phyloP scores from a whole-genome alignment of 2,888 invertebrate genomes.

The Agrotis segetum region DNA sequence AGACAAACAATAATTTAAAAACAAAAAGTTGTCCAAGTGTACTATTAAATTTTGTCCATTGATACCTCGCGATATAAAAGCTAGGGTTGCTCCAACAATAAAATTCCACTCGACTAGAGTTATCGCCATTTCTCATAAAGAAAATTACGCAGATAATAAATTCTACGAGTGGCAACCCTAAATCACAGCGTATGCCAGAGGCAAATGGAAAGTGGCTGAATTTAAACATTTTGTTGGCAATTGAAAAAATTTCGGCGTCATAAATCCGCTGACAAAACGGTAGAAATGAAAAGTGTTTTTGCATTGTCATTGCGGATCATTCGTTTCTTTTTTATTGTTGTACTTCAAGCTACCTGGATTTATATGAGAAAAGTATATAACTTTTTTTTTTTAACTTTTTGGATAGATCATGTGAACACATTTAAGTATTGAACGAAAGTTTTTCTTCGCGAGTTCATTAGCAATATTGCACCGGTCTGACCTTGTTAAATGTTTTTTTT shows the following conservation, averaged over 20 bases:
- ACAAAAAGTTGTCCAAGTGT: background rate
- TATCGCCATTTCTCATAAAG: slow-evolving; percentile 59
- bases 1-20: background rate
- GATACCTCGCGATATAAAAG: slow-evolving; percentile 37
- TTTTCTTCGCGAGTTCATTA: background rate
- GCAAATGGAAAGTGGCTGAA: slow-evolving; percentile 78
- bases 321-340: slow-evolving; percentile 18
- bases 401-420: background rate
- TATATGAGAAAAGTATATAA: slow-evolving; percentile 7
- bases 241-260: slow-evolving; percentile 70
- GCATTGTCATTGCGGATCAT: slow-evolving; percentile 28
- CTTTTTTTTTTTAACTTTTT: background rate
- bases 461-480: background rate
- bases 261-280: slow-evolving; percentile 57
- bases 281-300: slow-evolving; percentile 51
- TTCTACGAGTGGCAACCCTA: slow-evolving; percentile 73
- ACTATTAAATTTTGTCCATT: slow-evolving; percentile 43
- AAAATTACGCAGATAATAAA: slow-evolving; percentile 77
- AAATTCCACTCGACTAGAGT: slow-evolving; percentile 70
- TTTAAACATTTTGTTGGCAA: slow-evolving; percentile 78
- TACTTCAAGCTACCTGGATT: slow-evolving; percentile 19
- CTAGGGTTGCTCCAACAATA: slow-evolving; percentile 63
- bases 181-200: slow-evolving; percentile 80
- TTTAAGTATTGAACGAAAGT: background rate
- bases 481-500: background rate